Conservation (phyloP, 2,797 vertebrate species). For the Artibeus jamaicensis region DNA sequence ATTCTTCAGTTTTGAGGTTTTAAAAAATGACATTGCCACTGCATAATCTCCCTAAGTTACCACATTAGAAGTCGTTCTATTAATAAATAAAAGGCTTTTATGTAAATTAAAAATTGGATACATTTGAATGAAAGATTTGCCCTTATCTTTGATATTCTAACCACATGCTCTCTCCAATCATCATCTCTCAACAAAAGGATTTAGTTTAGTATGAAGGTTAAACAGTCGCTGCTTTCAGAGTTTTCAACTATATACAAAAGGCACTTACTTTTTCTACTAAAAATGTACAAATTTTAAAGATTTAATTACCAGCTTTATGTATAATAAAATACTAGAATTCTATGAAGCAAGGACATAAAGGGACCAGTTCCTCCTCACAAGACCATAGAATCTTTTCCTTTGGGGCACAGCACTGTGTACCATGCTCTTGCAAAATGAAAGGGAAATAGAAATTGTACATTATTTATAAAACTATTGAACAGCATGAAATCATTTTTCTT, state of each 20-base stretch:
- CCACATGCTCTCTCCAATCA: background rate
- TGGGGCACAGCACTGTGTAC: background rate
- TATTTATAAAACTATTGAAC: background rate
- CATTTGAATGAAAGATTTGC: background rate
- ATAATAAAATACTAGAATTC: background rate
- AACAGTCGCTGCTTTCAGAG: background rate
- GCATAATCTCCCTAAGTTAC: background rate
- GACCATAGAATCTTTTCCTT: background rate
- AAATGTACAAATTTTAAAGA: background rate
- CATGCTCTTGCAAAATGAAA: background rate
- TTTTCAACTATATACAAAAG: background rate
- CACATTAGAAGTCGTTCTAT: background rate
- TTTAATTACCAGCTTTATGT: background rate
- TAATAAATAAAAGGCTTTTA: slow-evolving; percentile 8
- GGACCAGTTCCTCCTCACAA: background rate
- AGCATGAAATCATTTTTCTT: slow-evolving; percentile 32
- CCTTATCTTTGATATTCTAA: background rate
- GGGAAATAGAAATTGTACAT: background rate
- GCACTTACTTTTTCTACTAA: background rate
- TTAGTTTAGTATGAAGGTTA: background rate
- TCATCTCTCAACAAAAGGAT: background rate
- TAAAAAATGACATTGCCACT: background rate
- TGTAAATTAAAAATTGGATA: background rate
- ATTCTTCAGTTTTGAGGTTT: background rate
- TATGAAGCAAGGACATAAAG: background rate